Percentiles rank a stretch among this genome's conserved stretches.
Evolutionary conservation across 1,140 invertebrate genomes (phyloP).

Genomic region (Euura lappo): DNA sequence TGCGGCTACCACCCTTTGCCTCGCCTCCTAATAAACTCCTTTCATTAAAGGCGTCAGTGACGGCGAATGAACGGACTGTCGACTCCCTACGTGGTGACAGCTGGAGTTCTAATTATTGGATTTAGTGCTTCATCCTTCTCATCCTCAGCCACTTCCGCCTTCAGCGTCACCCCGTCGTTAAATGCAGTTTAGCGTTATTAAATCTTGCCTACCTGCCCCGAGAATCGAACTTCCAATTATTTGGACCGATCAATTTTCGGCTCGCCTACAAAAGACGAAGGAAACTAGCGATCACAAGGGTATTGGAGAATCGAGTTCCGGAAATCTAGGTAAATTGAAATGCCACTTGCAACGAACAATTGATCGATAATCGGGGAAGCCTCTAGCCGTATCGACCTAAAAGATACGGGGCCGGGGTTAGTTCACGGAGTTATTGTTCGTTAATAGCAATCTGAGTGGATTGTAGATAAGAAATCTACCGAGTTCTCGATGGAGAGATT

Average conservation of each 20-base stretch:
- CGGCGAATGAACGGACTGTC: slow-evolving; percentile 26
- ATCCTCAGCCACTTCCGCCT: not conserved
- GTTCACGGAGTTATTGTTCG: not conserved
- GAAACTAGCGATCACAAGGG: too few relatives aligned
- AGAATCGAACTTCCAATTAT: not conserved
- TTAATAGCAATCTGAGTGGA: not conserved
- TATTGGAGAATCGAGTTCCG: not conserved
- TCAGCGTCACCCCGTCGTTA: slow-evolving; percentile 24
- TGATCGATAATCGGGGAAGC: not conserved
- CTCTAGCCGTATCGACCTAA: not conserved
- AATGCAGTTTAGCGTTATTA: slow-evolving; percentile 3
- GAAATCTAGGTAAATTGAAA: not conserved
- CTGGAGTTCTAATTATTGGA: slow-evolving; percentile 33
- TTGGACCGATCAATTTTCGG: not conserved
- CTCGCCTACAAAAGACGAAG: not conserved
- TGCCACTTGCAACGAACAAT: not conserved
- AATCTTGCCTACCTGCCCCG: not conserved
- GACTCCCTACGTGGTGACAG: slow-evolving; percentile 27
- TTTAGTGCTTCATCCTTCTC: slow-evolving; percentile 26
- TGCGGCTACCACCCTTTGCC: slow-evolving; percentile 22
- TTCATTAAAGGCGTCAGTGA: slow-evolving; percentile 28
- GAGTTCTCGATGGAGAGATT: not conserved
- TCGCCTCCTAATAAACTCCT: slow-evolving; percentile 32
- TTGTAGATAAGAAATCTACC: slow-evolving; percentile 5
- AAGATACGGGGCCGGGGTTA: not conserved